Base-by-base conservation (phyloP, 2,797 vertebrate genomes). In the Argentina silus region DNA sequence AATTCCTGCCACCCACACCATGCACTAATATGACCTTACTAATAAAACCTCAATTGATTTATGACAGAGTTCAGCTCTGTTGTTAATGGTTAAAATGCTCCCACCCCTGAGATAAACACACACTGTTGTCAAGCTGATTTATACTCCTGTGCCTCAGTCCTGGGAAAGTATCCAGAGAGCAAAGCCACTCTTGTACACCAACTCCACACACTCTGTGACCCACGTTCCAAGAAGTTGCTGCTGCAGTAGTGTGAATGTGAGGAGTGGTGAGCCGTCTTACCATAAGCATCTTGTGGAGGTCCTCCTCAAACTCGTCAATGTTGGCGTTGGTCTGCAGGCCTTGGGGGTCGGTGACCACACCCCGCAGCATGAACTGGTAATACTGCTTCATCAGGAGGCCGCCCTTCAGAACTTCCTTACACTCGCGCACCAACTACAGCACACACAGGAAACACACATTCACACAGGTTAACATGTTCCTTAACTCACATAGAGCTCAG, bases 381-480 rank as follows among this genome's bases (percentile, higher is more conserved):
- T 99, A 99, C 93, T 98, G 98, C 92, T 99, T 99, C 97, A 99
- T 99, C 77, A 99, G 87, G 7, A 99, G 95, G 10, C 98, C 98
- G 0, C 98, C 98, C 88, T 98, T 99, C 51, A 99, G 92, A 75
- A 99, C 96, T 85, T 99, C 98, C 79, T 98, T 99, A 84, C 98
- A 99, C 86, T 99, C 98, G 8, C 98, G 95, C 81, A 98, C 98
- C 91, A 99, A 92, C 98, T 99, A 81, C 84, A 89, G 65, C 3
- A 59, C 42, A 67, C 27, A 59, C 3, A 64, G 78, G 79, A 81
- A 88, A 27, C 51, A 65, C 36, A 36, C 9, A 6, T 47, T 36
- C 27, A 10, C 42, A 67, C 10, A 19, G 8, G 56, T 44, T 19
- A 63, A 60, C 42, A 50, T 23, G n/a, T 6, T 7, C 21, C 9